Conservation (phyloP, 2,113 vertebrate species). For the Poecile atricapillus region DNA sequence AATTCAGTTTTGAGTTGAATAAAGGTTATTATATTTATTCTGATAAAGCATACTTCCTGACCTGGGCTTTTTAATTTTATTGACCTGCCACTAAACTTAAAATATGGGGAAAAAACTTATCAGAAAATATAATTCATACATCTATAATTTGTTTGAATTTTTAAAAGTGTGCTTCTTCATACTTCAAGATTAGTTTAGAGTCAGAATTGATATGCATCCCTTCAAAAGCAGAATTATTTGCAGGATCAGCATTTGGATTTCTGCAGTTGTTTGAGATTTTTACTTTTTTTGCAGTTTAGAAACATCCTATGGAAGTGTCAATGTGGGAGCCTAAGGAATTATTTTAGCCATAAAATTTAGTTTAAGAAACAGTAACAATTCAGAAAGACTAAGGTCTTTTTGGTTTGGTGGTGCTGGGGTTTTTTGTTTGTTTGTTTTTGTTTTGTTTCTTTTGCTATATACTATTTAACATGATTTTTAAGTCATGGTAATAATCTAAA, state of each 20-base stretch:
- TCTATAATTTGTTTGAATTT: not conserved
- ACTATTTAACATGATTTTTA: not conserved
- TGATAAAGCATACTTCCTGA: not conserved
- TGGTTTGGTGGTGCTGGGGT: too few species aligned
- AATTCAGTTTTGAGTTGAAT: not conserved
- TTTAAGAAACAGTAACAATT: not conserved
- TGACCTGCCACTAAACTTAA: not conserved
- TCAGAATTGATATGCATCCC: not conserved
- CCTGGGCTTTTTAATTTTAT: not conserved
- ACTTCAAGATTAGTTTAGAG: not conserved
- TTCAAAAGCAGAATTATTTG: not conserved
- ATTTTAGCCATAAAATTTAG: not conserved
- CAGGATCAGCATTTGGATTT: not conserved
- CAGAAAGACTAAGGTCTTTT: not conserved
- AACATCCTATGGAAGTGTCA: not conserved
- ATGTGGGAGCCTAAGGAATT: not conserved
- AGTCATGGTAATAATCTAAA: not conserved
- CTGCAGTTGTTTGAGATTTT: not conserved
- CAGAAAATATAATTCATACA: not conserved
- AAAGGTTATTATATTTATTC: not conserved
- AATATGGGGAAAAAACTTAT: not conserved
- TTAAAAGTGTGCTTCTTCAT: not conserved
- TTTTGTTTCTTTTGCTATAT: not conserved
- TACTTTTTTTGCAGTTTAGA: not conserved
- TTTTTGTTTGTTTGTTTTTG: not conserved